Conservation (phyloP, 2,797 vertebrate genomes). For the Anisognathus igniventris region DNA sequence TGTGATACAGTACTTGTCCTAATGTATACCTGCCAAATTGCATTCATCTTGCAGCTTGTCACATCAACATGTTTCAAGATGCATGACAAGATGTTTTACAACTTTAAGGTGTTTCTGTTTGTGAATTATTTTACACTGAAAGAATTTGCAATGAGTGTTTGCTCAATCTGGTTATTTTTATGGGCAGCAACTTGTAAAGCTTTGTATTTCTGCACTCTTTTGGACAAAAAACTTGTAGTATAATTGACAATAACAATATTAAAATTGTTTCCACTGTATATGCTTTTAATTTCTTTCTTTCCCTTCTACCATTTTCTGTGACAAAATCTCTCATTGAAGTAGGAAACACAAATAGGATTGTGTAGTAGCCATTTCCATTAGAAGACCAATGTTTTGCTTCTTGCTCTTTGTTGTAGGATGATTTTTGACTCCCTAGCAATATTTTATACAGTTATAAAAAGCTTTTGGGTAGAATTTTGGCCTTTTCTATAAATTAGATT, state of each 20-base stretch:
- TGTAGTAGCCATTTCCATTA: neutral
- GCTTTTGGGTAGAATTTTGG: neutral
- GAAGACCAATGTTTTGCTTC: neutral
- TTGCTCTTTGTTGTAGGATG: neutral
- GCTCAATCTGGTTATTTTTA: neutral
- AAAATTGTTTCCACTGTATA: neutral
- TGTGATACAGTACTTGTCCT: neutral
- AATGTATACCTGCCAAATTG: constrained; percentile 38
- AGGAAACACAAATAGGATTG: neutral
- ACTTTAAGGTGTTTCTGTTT: constrained; percentile 36
- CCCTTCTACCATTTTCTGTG: neutral
- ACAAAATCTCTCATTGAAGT: neutral
- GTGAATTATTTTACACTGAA: constrained; percentile 37
- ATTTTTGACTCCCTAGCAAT: neutral
- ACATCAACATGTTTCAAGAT: constrained; percentile 30
- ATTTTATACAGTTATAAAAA: neutral
- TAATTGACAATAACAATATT: neutral
- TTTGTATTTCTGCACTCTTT: neutral
- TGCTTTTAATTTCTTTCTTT: neutral
- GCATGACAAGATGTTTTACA: constrained; percentile 51
- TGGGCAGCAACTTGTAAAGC: neutral
- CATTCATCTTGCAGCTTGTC: constrained; percentile 37
- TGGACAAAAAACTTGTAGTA: neutral
- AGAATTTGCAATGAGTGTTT: neutral
- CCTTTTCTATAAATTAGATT: neutral